phyloP scores from a whole-genome alignment of 2,888 invertebrate species.

The Drosophila picticornis region DNA sequence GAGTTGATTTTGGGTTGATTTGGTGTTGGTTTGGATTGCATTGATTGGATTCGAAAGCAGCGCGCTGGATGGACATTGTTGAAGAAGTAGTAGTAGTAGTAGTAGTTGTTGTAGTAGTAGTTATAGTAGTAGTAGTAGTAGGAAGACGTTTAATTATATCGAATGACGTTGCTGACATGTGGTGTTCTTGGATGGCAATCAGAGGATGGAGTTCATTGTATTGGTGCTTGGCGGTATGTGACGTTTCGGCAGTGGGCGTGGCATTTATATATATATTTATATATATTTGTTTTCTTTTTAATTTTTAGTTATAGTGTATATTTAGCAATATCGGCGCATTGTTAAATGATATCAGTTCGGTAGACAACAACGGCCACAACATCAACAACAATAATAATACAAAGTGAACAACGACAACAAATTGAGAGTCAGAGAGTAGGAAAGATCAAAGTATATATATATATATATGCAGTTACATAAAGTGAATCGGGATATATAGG shows the following conservation, averaged over 20 bases:
- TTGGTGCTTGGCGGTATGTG: constrained; percentile 54
- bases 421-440: constrained; percentile 6
- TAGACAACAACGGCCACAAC: constrained; percentile 59
- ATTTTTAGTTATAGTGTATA: constrained; percentile 27
- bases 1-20: constrained; percentile 15
- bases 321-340: constrained; percentile 30
- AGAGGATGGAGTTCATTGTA: constrained; percentile 47
- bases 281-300: neutral
- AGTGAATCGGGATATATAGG: constrained; percentile 20
- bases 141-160: constrained; percentile 21
- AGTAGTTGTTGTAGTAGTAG: neutral
- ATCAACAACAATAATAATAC: constrained; percentile 26
- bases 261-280: constrained; percentile 8
- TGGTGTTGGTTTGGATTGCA: constrained; percentile 33
- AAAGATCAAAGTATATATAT: constrained; percentile 4
- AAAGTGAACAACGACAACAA: constrained; percentile 25
- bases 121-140: neutral
- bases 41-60: constrained; percentile 59
- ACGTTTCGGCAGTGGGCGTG: constrained; percentile 39
- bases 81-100: constrained; percentile 33
- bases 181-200: constrained; percentile 66
- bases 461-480: constrained; percentile 16
- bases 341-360: constrained; percentile 25
- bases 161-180: constrained; percentile 45
- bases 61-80: constrained; percentile 48